Base-by-base conservation (phyloP, 2,113 vertebrate genomes). In the Antechinus stuartii region DNA sequence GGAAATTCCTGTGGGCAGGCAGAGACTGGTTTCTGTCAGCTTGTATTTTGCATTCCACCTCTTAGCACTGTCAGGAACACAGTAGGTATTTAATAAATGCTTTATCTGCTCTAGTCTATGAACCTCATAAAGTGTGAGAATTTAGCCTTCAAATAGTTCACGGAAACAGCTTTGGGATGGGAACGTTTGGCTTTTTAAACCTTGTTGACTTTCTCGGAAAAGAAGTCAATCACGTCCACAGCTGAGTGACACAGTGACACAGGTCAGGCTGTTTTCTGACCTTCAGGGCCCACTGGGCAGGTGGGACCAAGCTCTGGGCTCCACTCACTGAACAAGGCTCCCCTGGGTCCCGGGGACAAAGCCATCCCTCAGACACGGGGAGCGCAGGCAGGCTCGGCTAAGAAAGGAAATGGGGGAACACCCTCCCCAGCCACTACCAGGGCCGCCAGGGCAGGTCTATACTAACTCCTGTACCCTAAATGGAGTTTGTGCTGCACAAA, bases 81-180 rank as follows among this genome's bases (percentile, higher is more conserved):
- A 61, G 57, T 6, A n/a, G 61, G 14, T n/a, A n/a, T 22, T 42
- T 76, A 76, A 0, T 3, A 2, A 22, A 0, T 22, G 0, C 24
- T 14, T n/a, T 90, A 3, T 30, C n/a, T 54, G 49, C 35, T 0
- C 0, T 0, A 0, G 30, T 4, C 56, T 0, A 26, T 25, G 10
- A 42, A 0, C 11, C 1, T 10, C 35, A n/a, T 50, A 61, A 91
- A 22, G 47, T 46, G n/a, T 24, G 56, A 8, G 54, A 10, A 68
- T 35, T 14, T 35, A 35, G 61, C 11, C 61, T 68, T 68, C 12
- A 4, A 11, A 12, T 35, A 3, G 24, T 68, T 68, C 57, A 12
- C 3, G 3, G 27, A 68, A 68, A 35, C 27, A 27, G 57, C 27
- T 68, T 35, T 68, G 30, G 27, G 35, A 68, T 68, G 35, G 30